Base-by-base conservation (phyloP, 2,113 vertebrate species). In the Aphyosemion australe region DNA sequence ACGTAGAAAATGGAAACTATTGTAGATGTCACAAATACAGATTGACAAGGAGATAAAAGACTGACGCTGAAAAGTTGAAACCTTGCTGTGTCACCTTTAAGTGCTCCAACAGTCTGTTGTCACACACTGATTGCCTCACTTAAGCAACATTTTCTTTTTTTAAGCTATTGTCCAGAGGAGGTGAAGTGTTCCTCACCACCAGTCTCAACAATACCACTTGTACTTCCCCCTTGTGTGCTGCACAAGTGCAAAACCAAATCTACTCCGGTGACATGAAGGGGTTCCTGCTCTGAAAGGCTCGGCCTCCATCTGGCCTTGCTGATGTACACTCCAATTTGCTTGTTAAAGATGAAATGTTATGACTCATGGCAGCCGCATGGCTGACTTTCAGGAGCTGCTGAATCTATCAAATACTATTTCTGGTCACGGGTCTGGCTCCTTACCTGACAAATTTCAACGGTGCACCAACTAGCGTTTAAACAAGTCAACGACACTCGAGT, bases 321-420 rank as follows among this genome's bases (percentile, higher is more conserved):
- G 12, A 39, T 43, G 60, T 51, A 34, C 19, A 18, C 67, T 75
- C 4, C 6, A 67, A 65, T 73, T 65, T 79, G 52, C 64, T 71
- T 61, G 57, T 50, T 72, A 58, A 47, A 70, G 43, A 61, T 49
- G 45, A 65, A 66, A 81, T 69, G 69, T 56, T 76, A 19, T 72
- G 78, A 75, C 63, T 84, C 69, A 69, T 56, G 60, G 64, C 75
- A 52, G 57, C 60, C 56, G 71, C 78, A 69, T 54, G 26, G 72
- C 52, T 53, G 62, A 68, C 48, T 78, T 50, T 73, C 49, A 56
- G 62, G 61, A 67, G 53, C 54, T 59, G 72, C 60, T 8, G 51
- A 75, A 78, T 68, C 48, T 12, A 62, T 79, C 20, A 68, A 59
- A 65, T 63, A 21, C 59, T 65, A 61, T 81, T 79, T 80, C 43